Evolutionary conservation across 2,797 vertebrate genomes (phyloP).

Genomic region (Mico argentatus): DNA sequence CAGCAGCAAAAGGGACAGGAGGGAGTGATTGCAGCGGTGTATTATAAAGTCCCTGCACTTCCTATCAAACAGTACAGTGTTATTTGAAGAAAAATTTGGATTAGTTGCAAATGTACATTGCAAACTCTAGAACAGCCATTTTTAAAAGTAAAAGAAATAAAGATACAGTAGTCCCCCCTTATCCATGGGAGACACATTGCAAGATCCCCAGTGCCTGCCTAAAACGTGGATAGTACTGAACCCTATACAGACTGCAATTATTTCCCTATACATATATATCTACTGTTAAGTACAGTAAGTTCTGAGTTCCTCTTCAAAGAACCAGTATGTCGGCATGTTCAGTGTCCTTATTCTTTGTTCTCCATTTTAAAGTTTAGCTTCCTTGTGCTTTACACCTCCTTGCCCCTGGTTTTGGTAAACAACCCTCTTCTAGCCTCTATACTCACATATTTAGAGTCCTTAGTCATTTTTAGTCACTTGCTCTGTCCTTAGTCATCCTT

Average conservation of each 20-base stretch:
- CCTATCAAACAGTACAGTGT: fast-evolving
- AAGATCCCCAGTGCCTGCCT: neutral
- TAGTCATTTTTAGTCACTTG: no score
- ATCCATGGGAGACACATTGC: neutral
- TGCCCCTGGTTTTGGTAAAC: no score
- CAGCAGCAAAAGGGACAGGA: fast-evolving
- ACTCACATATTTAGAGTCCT: no score
- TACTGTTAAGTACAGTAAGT: no score
- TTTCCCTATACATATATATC: neutral
- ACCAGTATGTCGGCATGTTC: no score
- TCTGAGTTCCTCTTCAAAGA: no score
- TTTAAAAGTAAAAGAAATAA: neutral
- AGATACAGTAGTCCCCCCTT: neutral
- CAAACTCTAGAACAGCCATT: neutral
- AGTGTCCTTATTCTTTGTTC: no score
- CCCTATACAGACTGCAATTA: neutral
- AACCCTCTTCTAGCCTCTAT: no score
- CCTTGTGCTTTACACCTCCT: no score
- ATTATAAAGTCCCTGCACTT: fast-evolving
- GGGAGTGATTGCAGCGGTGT: fast-evolving
- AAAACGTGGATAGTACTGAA: neutral
- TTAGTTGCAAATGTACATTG: neutral
- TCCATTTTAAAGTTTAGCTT: no score
- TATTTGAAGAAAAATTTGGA: neutral
- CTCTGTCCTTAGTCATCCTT: no score